Percentiles rank a stretch among this genome's conserved stretches.
Conservation (phyloP, 2,888 invertebrate genomes). For the Brachylomia viminalis region DNA sequence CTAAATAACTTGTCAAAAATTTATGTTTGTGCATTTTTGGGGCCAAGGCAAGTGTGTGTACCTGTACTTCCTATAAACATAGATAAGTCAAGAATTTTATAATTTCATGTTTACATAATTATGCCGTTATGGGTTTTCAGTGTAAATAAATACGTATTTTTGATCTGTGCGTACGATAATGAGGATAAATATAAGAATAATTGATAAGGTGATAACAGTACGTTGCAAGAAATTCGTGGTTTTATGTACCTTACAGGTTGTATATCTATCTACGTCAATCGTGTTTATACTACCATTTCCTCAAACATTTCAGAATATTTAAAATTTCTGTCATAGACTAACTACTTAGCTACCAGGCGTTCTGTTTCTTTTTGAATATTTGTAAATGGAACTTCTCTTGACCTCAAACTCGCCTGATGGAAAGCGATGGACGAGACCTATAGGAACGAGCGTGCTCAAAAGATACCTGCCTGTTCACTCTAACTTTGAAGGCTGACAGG, state of each 20-base stretch:
- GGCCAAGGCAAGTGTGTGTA: constrained; percentile 34
- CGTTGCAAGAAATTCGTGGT: constrained; percentile 10
- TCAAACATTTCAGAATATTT: constrained; percentile 25
- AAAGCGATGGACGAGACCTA: not conserved
- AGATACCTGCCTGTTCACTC: not conserved
- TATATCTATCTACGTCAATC: not conserved
- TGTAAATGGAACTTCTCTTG: not conserved
- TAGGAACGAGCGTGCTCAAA: not conserved
- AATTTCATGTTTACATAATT: constrained; percentile 34
- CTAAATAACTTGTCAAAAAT: constrained; percentile 20
- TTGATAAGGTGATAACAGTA: constrained; percentile 52
- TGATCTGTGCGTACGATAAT: constrained; percentile 30
- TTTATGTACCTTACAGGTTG: constrained; percentile 1
- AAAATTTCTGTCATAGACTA: constrained; percentile 2
- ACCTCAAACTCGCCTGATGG: not conserved
- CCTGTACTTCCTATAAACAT: constrained; percentile 18
- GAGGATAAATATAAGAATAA: constrained; percentile 49
- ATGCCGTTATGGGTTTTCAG: constrained; percentile 39
- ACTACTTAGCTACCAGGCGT: not conserved
- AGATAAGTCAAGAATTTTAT: constrained; percentile 52
- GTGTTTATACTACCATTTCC: constrained; percentile 36
- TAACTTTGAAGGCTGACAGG: not conserved
- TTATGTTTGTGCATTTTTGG: constrained; percentile 32
- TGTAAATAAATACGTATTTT: constrained; percentile 48
- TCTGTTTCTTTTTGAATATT: not conserved